A percentile compares a stretch with the other conserved stretches of the same genome.
phyloP scores from a whole-genome alignment of 1,140 invertebrate genomes.

The Papilio xuthus region DNA sequence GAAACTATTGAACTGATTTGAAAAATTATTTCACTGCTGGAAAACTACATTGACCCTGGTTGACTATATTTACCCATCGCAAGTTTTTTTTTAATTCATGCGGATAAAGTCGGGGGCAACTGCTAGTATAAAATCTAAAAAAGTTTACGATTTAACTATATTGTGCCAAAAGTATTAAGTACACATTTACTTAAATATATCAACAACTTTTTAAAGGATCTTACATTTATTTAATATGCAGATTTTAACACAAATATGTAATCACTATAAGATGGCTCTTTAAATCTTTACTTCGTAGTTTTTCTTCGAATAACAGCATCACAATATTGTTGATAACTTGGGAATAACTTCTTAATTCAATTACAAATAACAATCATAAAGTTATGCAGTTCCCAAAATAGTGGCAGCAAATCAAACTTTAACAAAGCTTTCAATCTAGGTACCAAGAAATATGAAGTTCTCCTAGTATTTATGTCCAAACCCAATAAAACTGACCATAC shows the following conservation, averaged over 20 bases:
- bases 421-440: not conserved
- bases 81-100: too few species aligned
- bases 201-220: too few species aligned
- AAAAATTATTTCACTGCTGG: too few species aligned
- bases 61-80: too few species aligned
- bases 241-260: not conserved
- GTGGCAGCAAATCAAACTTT: not conserved
- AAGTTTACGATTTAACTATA: too few species aligned
- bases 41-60: too few species aligned
- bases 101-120: too few species aligned
- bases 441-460: not conserved
- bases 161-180: too few species aligned
- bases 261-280: not conserved
- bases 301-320: not conserved
- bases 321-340: not conserved
- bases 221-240: not conserved
- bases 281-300: not conserved
- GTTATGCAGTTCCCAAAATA: not conserved
- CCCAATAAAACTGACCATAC: too few species aligned
- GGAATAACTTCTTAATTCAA: constrained; percentile 1
- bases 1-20: too few species aligned
- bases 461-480: not conserved
- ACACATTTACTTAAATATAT: too few species aligned
- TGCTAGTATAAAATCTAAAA: too few species aligned
- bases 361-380: constrained; percentile 10